phyloP scores from a whole-genome alignment of 2,888 invertebrate genomes.

The Notocelia uddmanniana region DNA sequence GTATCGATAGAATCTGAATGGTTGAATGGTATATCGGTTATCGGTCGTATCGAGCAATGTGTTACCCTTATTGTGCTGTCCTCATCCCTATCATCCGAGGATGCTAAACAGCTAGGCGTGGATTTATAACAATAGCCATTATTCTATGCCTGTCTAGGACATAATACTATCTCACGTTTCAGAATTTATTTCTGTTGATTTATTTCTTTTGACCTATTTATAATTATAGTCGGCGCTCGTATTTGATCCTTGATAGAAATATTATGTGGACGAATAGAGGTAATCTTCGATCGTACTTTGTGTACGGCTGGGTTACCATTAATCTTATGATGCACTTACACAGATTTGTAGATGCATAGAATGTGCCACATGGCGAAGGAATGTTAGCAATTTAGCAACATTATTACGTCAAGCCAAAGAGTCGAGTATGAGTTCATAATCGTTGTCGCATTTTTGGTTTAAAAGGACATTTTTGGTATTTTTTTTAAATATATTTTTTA shows the following conservation, averaged over 20 bases:
- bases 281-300: constrained; percentile 21
- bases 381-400: constrained; percentile 3
- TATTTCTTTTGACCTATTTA: constrained; percentile 43
- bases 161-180: constrained; percentile 45
- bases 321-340: background rate
- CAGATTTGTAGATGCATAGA: background rate
- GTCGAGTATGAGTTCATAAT: no score
- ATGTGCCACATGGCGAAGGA: constrained; percentile 2
- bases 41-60: constrained; percentile 63
- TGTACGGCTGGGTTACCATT: background rate
- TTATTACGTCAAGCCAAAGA: background rate
- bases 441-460: no score
- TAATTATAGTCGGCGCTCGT: constrained; percentile 33
- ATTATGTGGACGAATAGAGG: constrained; percentile 17
- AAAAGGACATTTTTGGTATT: no score
- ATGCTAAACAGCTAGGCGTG: constrained; percentile 68
- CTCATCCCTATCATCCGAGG: constrained; percentile 67
- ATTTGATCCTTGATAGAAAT: constrained; percentile 31
- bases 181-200: constrained; percentile 44
- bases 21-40: constrained; percentile 72
- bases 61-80: constrained; percentile 83
- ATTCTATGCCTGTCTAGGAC: constrained; percentile 57
- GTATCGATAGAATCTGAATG: constrained; percentile 76
- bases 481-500: no score
- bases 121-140: constrained; percentile 72